phyloP scores from a whole-genome alignment of 2,888 invertebrate species.

The Cheilosia pagana region DNA sequence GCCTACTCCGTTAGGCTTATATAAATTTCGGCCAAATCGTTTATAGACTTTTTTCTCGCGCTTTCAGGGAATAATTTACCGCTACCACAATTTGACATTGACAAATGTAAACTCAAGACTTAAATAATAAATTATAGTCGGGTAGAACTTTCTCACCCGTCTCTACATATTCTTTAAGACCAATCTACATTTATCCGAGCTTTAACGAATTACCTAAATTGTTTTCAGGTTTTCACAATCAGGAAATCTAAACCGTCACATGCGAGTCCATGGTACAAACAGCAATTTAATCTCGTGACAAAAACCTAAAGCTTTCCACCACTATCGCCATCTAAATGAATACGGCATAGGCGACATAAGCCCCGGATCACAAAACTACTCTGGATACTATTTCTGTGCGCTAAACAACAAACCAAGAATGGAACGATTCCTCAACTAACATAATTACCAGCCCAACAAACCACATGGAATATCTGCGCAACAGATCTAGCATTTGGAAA shows the following conservation, averaged over 20 bases:
- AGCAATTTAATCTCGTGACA: slow-evolving; percentile 87
- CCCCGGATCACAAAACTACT: slow-evolving; percentile 83
- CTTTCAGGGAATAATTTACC: no score
- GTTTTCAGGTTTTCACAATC: slow-evolving; percentile 94
- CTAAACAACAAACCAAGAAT: slow-evolving; percentile 82
- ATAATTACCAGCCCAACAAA: not conserved
- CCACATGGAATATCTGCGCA: slow-evolving; percentile 28
- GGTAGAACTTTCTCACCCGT: no score
- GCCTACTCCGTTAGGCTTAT: no score
- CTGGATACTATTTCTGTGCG: slow-evolving; percentile 83
- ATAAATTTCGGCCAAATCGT: not conserved
- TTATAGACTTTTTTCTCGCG: no score
- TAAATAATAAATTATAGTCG: no score
- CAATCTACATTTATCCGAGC: no score
- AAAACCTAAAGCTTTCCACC: slow-evolving; percentile 82
- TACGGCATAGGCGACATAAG: slow-evolving; percentile 82
- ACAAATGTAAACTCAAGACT: no score
- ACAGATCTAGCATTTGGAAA: slow-evolving; percentile 21
- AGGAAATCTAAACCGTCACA: slow-evolving; percentile 99
- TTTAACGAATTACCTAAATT: no score
- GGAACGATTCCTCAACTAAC: slow-evolving; percentile 80
- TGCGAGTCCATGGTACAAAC: slow-evolving; percentile 96
- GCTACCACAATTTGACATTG: no score
- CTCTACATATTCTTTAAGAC: no score
- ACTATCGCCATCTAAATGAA: slow-evolving; percentile 81